phyloP scores from a whole-genome alignment of 2,888 invertebrate genomes.

The Galeruca laticollis region DNA sequence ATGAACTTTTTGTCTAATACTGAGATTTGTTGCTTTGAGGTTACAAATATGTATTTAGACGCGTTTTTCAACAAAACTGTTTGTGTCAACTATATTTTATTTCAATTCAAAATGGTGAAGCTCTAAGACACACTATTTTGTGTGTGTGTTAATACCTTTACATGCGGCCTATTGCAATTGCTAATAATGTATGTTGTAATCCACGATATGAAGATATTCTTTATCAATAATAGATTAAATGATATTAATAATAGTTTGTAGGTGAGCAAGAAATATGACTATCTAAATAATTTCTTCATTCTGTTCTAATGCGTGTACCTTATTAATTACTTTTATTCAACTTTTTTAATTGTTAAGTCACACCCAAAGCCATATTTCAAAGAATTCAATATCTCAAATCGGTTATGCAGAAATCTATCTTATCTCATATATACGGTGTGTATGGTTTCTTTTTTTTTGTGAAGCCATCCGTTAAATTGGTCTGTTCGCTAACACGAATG shows the following conservation, averaged over 20 bases:
- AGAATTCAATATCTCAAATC: neutral
- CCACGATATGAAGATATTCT: neutral
- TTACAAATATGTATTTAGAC: no score
- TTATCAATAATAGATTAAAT: neutral
- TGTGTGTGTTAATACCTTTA: no score
- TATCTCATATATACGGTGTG: neutral
- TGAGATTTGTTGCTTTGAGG: no score
- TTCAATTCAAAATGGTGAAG: no score
- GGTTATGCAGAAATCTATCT: slow-evolving; percentile 7
- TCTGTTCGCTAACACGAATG: neutral
- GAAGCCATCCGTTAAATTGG: slow-evolving; percentile 9
- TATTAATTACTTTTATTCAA: slow-evolving; percentile 4
- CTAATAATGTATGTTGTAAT: neutral
- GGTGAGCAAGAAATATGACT: neutral
- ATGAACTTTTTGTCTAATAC: no score
- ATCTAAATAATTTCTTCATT: neutral
- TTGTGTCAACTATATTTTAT: no score
- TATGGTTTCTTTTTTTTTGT: slow-evolving; percentile 1
- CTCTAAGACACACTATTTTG: no score
- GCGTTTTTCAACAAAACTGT: no score
- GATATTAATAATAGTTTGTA: neutral
- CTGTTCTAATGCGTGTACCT: neutral
- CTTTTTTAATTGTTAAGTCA: slow-evolving; percentile 8
- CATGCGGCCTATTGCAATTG: neutral
- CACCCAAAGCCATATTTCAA: slow-evolving; percentile 10